phyloP scores from a whole-genome alignment of 2,113 vertebrate species.

The Ovibos moschatus region DNA sequence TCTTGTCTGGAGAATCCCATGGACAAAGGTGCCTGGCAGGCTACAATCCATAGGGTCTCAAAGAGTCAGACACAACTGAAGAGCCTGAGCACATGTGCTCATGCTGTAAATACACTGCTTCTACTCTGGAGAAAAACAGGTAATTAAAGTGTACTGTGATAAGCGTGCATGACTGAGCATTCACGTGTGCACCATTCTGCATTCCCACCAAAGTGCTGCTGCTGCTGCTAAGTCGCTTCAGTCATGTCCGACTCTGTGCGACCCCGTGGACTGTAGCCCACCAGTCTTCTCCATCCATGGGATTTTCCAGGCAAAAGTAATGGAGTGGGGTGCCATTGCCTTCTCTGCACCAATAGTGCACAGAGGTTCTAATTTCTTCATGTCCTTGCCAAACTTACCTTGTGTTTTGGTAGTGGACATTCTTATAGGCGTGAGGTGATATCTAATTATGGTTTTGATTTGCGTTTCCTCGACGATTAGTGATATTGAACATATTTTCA shows the following conservation, averaged over 20 bases:
- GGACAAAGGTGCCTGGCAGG: background rate
- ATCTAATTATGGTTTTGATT: background rate
- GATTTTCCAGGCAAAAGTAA: too few species aligned
- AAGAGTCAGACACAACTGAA: background rate
- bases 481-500: background rate
- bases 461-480: background rate
- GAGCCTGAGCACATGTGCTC: background rate
- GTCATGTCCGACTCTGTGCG: too few species aligned
- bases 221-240: too few species aligned
- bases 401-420: background rate
- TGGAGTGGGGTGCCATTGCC: too few species aligned
- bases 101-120: background rate
- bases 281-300: too few species aligned
- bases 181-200: background rate
- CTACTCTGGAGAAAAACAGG: background rate
- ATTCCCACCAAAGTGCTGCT: background rate
- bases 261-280: too few species aligned
- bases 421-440: background rate
- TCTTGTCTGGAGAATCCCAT: background rate
- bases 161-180: background rate
- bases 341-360: background rate
- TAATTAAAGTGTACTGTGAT: background rate
- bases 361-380: background rate
- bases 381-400: background rate
- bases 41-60: background rate